Evolutionary conservation across 2,797 vertebrate species (phyloP), one percentile per base, ranked within the genome.

Genomic region (Artibeus lituratus): DNA sequence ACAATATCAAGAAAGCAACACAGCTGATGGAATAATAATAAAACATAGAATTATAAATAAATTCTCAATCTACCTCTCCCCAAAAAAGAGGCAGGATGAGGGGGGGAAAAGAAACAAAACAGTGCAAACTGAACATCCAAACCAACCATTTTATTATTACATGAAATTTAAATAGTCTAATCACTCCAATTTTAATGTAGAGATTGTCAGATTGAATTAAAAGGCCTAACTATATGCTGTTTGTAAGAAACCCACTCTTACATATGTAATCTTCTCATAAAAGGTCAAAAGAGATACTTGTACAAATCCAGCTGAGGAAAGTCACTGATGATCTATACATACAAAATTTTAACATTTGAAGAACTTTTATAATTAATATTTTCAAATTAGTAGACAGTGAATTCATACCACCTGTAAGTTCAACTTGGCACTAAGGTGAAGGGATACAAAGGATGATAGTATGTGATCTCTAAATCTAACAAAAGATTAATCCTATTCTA

Each of bases 331-430:
- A 72, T 62, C 73, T 74, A 37, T 76, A 7, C 7, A 32, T 78
- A 65, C 29, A 78, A 86, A 87, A 73, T 57, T 29, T 83, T 84
- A 89, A 90, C 32, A 83, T 62, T 55, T 95, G 55, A 93, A 90
- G 70, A 83, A 78, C 29, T 7, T 29, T 90, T 86, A 42, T 67
- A 78, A 81, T 73, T 22, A 59, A 15, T 24, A 37, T 74, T 84
- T 87, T 74, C 15, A 91, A 93, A 62, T 72, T 59, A 78, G 42
- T 24, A 83, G 37, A n/a, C 0, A 67, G 5, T 53, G 26, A 74
- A 42, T 35, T 62, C 11, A 53, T 24, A 19, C 19, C 22, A 59
- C 24, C 3, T 44, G 11, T 39, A 22, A 94, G 62, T 18, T 85
- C 35, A 82, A 26, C 7, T 84, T 82, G 37, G 29, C 80, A 78